These are phyloP conservation scores for Pantala flavescens DNA, from an alignment of 1,140 invertebrate genomes.

Conservation along the genomic window DNA sequence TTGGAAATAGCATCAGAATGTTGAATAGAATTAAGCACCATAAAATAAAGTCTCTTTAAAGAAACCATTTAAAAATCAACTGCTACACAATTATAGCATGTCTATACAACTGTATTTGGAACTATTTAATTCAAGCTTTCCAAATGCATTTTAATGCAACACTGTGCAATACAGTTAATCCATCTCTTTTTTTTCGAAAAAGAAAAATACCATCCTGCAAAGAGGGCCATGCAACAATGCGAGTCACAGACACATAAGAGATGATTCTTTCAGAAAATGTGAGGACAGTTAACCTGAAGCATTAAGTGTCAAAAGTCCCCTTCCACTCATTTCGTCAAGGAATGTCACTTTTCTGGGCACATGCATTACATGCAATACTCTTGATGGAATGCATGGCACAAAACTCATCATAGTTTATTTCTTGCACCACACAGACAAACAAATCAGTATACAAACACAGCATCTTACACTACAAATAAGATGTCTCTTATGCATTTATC, in stretches of 20 bases:
- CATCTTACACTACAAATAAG: background rate
- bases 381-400: slow-evolving; percentile 18
- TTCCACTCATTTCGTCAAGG: background rate
- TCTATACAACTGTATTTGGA: slow-evolving; percentile 7
- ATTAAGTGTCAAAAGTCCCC: background rate
- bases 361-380: slow-evolving; percentile 7
- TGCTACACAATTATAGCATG: background rate
- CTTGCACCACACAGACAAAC: slow-evolving; percentile 12
- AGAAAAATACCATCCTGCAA: background rate
- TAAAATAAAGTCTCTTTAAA: slow-evolving; percentile 14
- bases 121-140: background rate
- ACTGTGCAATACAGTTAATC: slow-evolving; percentile 9
- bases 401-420: slow-evolving; percentile 15
- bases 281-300: background rate
- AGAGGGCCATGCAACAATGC: slow-evolving; percentile 5
- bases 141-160: slow-evolving; percentile 10
- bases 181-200: background rate
- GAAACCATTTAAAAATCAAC: slow-evolving; percentile 1
- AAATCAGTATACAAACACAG: slow-evolving; percentile 16
- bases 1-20: slow-evolving; percentile 16
- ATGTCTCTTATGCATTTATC: background rate
- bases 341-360: slow-evolving; percentile 3
- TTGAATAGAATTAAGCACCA: slow-evolving; percentile 17
- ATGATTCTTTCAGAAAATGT: background rate
- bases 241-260: background rate